Percentiles rank a stretch among this genome's conserved stretches.
These are phyloP conservation scores for Heliconius cydno DNA, from an alignment of 2,888 invertebrate species.

Conservation along the genomic window DNA sequence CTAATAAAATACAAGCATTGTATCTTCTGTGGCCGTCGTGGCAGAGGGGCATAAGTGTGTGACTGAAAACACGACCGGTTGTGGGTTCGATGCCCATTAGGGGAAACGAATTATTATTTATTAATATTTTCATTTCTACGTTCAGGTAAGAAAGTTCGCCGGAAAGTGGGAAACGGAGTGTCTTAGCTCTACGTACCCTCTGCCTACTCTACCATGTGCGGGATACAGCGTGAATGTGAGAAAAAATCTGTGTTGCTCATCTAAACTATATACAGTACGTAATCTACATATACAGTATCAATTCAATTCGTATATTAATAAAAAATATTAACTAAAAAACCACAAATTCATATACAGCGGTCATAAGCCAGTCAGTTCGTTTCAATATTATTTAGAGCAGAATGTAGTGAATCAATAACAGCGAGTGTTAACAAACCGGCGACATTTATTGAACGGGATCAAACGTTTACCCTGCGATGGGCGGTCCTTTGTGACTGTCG, in stretches of 20 bases:
- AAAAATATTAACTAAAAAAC: background rate
- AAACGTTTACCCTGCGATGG: conserved; percentile 53
- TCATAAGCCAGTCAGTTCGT: background rate
- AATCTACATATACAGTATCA: too few relatives aligned
- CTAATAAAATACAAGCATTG: background rate
- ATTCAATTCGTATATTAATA: background rate
- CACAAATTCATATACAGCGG: background rate
- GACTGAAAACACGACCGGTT: too few relatives aligned
- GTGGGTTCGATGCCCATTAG: too few relatives aligned
- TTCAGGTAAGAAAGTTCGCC: too few relatives aligned
- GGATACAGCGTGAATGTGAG: too few relatives aligned
- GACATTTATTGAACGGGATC: conserved; percentile 51
- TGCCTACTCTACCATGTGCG: too few relatives aligned
- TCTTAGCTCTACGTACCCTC: too few relatives aligned
- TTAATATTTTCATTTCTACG: too few relatives aligned
- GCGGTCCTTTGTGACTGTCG: conserved; percentile 53
- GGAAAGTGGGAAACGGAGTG: too few relatives aligned
- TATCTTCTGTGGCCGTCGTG: background rate
- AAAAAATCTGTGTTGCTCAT: background rate
- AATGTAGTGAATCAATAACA: conserved; percentile 24
- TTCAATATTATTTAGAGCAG: conserved; percentile 20
- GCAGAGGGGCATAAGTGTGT: too few relatives aligned
- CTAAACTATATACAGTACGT: too few relatives aligned
- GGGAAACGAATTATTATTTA: too few relatives aligned
- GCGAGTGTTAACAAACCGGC: conserved; percentile 24